Percentiles rank a stretch among this genome's conserved stretches.
phyloP scores from a whole-genome alignment of 2,888 invertebrate species.

The Mystacides longicornis region DNA sequence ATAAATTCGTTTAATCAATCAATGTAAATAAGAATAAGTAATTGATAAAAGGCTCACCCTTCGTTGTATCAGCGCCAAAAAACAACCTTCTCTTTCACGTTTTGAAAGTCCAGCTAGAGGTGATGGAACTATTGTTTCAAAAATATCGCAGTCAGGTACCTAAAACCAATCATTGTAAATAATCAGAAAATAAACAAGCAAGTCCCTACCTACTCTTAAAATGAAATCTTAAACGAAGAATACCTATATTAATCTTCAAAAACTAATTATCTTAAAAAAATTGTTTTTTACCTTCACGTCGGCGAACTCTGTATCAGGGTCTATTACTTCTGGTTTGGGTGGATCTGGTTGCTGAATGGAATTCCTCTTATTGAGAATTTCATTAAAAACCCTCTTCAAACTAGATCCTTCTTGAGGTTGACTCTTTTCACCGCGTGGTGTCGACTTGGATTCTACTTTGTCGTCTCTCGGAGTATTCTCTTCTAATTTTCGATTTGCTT shows the following conservation, averaged over 20 bases:
- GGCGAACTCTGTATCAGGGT: slow-evolving; percentile 43
- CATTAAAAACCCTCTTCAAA: not conserved
- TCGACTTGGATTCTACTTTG: slow-evolving; percentile 3
- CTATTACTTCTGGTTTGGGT: slow-evolving; percentile 22
- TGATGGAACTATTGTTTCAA: slow-evolving; percentile 55
- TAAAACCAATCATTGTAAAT: slow-evolving; percentile 30
- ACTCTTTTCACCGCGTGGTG: slow-evolving; percentile 1
- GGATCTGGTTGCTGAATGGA: not conserved
- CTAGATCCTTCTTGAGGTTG: not conserved
- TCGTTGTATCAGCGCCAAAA: slow-evolving; percentile 57
- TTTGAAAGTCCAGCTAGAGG: slow-evolving; percentile 44
- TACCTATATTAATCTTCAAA: no score
- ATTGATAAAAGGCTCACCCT: slow-evolving; percentile 41
- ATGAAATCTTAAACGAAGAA: no score
- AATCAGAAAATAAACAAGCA: no score
- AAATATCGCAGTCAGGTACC: slow-evolving; percentile 65
- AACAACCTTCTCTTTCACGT: slow-evolving; percentile 56
- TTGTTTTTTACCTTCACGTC: slow-evolving; percentile 31
- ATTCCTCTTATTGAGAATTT: not conserved
- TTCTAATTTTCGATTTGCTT: not conserved
- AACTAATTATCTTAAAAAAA: no score
- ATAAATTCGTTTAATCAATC: not conserved
- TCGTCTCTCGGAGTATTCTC: not conserved
- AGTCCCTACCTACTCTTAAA: no score
- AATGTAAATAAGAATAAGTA: slow-evolving; percentile 1